Conservation (phyloP, 2,888 invertebrate genomes). For the Galerucella nymphaeae region DNA sequence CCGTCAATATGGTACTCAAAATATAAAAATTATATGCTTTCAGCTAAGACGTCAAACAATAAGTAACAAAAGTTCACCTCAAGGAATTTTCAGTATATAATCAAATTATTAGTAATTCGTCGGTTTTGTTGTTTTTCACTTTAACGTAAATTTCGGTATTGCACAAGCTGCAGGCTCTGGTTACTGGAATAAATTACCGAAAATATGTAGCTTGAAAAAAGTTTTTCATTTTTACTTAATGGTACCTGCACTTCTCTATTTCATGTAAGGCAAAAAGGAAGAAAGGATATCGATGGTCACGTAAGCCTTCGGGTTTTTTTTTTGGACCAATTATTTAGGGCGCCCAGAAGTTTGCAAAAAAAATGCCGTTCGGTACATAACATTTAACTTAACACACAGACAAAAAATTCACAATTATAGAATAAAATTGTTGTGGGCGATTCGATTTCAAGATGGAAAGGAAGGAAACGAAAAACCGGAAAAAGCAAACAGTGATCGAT, state of each 20-base stretch:
- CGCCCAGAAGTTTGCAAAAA: neutral
- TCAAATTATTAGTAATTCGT: conserved; percentile 32
- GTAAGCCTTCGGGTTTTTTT: conserved; percentile 43
- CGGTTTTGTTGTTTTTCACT: conserved; percentile 16
- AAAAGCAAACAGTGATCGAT: too few species aligned
- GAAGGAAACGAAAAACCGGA: too few species aligned
- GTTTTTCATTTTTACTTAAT: conserved; percentile 42
- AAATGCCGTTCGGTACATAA: conserved; percentile 14
- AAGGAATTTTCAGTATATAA: conserved; percentile 32
- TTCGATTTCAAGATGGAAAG: too few species aligned
- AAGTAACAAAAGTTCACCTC: conserved; percentile 23
- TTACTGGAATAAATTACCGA: conserved; percentile 47
- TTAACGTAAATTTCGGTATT: conserved; percentile 41
- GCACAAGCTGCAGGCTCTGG: conserved; percentile 44
- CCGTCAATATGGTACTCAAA: too few species aligned
- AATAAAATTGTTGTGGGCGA: too few species aligned
- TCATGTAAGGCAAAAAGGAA: conserved; percentile 33
- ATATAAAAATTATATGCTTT: conserved; percentile 21
- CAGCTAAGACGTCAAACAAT: conserved; percentile 20
- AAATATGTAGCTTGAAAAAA: conserved; percentile 42
- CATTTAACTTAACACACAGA: too few species aligned
- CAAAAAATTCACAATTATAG: too few species aligned
- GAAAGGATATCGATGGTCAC: conserved; percentile 46
- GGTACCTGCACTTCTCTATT: conserved; percentile 43
- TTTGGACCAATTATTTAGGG: conserved; percentile 22